Conservation (phyloP, 2,888 invertebrate species). For the Andrena trimmerana region DNA sequence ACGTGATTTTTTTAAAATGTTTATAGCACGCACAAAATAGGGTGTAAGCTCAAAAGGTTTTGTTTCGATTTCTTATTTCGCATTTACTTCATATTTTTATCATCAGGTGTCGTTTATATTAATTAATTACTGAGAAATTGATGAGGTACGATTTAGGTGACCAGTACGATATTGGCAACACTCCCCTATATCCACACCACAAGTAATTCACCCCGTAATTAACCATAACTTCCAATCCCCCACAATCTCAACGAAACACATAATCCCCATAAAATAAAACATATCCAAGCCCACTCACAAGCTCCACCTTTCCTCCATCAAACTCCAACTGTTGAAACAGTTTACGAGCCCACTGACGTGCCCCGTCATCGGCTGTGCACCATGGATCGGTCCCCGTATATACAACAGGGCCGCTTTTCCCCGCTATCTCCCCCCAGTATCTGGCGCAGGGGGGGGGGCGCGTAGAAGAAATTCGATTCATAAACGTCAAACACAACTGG, state of each 20-base stretch:
- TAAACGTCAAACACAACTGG: slow-evolving; percentile 73
- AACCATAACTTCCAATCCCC: no score
- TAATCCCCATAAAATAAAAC: neutral
- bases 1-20: no score
- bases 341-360: slow-evolving; percentile 49
- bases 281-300: neutral
- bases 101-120: no score
- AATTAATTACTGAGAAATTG: no score
- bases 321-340: slow-evolving; percentile 21
- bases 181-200: no score
- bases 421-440: slow-evolving; percentile 60
- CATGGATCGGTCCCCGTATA: slow-evolving; percentile 22
- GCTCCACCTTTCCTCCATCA: neutral
- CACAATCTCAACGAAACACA: neutral
- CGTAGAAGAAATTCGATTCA: slow-evolving; percentile 78
- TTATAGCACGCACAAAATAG: no score
- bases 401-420: slow-evolving; percentile 16
- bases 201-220: no score
- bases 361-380: slow-evolving; percentile 30
- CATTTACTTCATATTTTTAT: no score
- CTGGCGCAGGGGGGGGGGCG: slow-evolving; percentile 37
- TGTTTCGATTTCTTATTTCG: no score
- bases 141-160: no score
- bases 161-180: no score
- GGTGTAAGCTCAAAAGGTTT: no score